Evolutionary conservation across 2,797 vertebrate species (phyloP), one percentile per base, ranked within the genome.

Genomic region (Eptatretus atami): DNA sequence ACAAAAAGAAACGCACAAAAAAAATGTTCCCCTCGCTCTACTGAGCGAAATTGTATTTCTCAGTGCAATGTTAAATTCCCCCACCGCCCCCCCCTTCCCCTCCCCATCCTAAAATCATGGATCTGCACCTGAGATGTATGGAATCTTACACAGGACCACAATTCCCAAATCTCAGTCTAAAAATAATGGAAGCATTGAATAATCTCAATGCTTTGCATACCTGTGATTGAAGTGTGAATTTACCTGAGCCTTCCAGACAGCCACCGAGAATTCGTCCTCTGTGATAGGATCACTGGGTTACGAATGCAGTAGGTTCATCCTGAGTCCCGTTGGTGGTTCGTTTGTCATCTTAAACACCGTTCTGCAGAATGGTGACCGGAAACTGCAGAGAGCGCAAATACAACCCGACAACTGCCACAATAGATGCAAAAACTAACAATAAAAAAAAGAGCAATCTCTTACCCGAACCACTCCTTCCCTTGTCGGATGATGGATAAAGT

Each of bases 311-410:
- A 98, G 73, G 71, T 98, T 98, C 67, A 86, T 77, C 63, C 86
- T 74, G 14, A 98, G 83, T 65, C 82, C 81, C 1, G 81, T 81
- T n/a, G 82, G 82, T 57, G 81, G 81, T 25, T 84, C 90, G 52
- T 94, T 92, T 55, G 86, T 98, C 86, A 98, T 94, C 75, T 98
- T 98, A 53, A n/a, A 98, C 86, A 44, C 86, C 87, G 10, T 92
- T 98, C 70, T 98, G 87, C 66, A 98, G 76, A 73, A 98, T 79
- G 31, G 76, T 82, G 64, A 92, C 86, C 69, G 92, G 90, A 72
- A 96, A 98, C 90, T 96, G 70, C 64, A 70, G 63, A 69, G 31
- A 44, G 31, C 31, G 6, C 31, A 44, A 44, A 44, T 8, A 44
- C 31, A 44, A 44, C 31, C 31, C 14, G 69, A 71, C 53, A 70